Base-by-base conservation (phyloP, 2,888 invertebrate genomes). In the Stomorhina lunata region DNA sequence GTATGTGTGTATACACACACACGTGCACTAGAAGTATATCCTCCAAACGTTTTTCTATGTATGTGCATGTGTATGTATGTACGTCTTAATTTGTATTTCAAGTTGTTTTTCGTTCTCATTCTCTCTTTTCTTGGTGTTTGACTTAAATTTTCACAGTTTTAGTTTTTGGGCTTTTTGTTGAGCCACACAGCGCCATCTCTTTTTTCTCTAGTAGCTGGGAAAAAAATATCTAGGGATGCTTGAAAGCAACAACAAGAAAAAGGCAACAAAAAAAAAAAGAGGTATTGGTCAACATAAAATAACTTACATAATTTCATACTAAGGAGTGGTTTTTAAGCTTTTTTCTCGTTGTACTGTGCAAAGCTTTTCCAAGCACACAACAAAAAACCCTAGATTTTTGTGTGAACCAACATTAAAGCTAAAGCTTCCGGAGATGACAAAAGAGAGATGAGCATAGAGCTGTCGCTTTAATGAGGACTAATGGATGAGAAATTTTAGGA, bases 311-410 rank as follows among this genome's bases (percentile, higher is more conserved):
- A 82, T 79, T 73, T 61, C 72, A 40, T 75, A 76, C 79, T 75
- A 79, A 78, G 82, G 82, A 82, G 82, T 82, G 82, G 82, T 82
- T n/a, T n/a, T n/a, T 82, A 75, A 75, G 82, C 75, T 71, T 80
- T 69, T 72, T 40, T 40, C n/a, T n/a, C n/a, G n/a, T 59, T 50
- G 34, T 73, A 17, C 43, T 69, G 61, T 77, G 69, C 53, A 66
- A 76, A 82, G 82, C 82, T 82, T 82, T 82, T 76, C 32, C 29
- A 22, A 40, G 40, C 37, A 63, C 20, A 50, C 50, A 50, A n/a
- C 68, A 65, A 81, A 75, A 73, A 78, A 79, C 66, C 82, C 82
- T 71, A 82, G 82, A 82, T 82, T 76, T 79, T 71, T 63, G 55
- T 55, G 34, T 68, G 10, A 69, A 63, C 63, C 69, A 45, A 48